Conservation (phyloP, 2,113 vertebrate genomes). For the Pseudopipra pipra region DNA sequence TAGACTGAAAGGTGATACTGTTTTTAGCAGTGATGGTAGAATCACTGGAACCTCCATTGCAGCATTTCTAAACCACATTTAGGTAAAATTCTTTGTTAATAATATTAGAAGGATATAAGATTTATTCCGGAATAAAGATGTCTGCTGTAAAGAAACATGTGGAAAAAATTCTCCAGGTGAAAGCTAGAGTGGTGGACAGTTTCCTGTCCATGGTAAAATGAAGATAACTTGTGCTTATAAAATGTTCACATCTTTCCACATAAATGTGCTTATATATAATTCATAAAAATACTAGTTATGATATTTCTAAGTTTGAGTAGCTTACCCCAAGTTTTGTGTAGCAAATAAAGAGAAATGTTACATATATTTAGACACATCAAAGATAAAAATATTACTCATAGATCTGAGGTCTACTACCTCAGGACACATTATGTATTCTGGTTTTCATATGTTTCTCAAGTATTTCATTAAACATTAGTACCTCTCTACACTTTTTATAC, state of each 20-base stretch:
- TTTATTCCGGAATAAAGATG: background rate
- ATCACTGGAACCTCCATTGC: background rate
- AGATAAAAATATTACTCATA: constrained; percentile 11
- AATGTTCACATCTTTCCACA: background rate
- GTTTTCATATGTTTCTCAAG: background rate
- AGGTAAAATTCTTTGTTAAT: background rate
- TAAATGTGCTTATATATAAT: background rate
- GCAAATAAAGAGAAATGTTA: background rate
- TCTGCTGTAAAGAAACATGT: background rate
- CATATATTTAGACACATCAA: constrained; percentile 7
- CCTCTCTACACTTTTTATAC: background rate
- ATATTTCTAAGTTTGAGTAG: background rate
- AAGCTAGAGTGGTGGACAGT: background rate
- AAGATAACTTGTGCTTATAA: background rate
- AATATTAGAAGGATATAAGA: background rate
- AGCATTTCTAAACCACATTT: background rate
- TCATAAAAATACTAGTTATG: background rate
- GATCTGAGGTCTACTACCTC: background rate
- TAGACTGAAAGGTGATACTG: background rate
- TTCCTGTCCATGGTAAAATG: background rate
- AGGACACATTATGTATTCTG: constrained; percentile 9
- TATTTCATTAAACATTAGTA: constrained; percentile 7
- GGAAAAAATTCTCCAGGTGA: background rate
- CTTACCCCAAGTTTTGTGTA: background rate
- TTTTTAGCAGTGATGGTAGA: background rate